Conservation (phyloP, 2,113 vertebrate genomes). For the Tinamus guttatus region DNA sequence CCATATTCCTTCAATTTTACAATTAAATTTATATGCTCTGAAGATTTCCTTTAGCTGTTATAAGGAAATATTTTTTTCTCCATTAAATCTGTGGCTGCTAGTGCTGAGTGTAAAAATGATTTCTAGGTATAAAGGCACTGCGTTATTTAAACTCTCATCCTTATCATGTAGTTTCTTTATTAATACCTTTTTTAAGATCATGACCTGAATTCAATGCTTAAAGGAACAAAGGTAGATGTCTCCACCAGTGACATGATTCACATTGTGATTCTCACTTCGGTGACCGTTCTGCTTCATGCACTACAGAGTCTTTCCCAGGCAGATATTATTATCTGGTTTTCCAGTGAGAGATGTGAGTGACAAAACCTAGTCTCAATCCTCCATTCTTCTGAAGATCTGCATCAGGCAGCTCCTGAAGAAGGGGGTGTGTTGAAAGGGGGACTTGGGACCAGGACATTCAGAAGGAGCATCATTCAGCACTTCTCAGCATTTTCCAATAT, state of each 20-base stretch:
- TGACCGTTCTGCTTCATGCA: too few species aligned
- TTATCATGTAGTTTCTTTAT: slow-evolving; percentile 43
- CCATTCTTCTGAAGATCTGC: background rate
- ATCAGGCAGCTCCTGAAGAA: background rate
- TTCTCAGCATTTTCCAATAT: background rate
- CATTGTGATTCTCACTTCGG: too few species aligned
- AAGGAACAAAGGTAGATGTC: slow-evolving; percentile 43
- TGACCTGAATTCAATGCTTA: slow-evolving; percentile 51
- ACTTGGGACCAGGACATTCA: too few species aligned
- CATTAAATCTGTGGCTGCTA: background rate
- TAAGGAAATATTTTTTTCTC: background rate
- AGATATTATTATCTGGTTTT: too few species aligned
- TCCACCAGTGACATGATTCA: slow-evolving; percentile 6
- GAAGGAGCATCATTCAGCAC: accelerated
- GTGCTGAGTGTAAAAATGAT: slow-evolving; percentile 12
- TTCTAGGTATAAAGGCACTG: slow-evolving; percentile 5
- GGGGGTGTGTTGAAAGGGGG: background rate
- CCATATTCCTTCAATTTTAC: background rate
- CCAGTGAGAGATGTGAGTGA: too few species aligned
- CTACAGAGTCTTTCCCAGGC: too few species aligned
- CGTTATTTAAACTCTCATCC: slow-evolving; percentile 48
- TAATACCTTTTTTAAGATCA: slow-evolving; percentile 48
- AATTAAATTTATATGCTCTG: slow-evolving; percentile 5
- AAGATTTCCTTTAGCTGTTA: slow-evolving; percentile 44
- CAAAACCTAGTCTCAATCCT: accelerated